Evolutionary conservation across 2,113 vertebrate species (phyloP).

Genomic region (Corythornis cristatus): DNA sequence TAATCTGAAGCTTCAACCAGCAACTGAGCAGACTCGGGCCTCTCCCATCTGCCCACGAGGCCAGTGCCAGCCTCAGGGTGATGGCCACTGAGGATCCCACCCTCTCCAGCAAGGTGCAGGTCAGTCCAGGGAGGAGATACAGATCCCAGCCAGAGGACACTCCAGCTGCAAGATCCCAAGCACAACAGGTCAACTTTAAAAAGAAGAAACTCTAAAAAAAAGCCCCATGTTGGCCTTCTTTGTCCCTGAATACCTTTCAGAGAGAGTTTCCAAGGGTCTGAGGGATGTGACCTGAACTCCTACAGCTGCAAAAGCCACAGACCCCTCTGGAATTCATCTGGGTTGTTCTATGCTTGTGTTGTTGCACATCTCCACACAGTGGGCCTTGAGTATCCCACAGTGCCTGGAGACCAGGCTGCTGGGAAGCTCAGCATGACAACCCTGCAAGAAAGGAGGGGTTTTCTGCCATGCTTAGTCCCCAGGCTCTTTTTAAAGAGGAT

Average conservation of each 20-base stretch:
- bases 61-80: rapidly evolving
- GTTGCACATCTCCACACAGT: not conserved
- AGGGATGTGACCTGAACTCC: not conserved
- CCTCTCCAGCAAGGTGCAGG: not conserved
- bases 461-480: not conserved
- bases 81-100: not conserved
- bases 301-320: not conserved
- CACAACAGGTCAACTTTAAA: not conserved
- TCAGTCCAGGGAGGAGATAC: rapidly evolving
- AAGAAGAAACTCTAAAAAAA: not conserved
- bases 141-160: not conserved
- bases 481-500: not conserved
- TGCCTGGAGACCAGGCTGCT: not conserved
- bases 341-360: not conserved
- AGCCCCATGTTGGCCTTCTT: not conserved
- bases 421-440: not conserved
- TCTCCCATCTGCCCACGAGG: not conserved
- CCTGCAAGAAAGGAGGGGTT: not conserved
- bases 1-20: not conserved
- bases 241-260: not conserved
- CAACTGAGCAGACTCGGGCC: not conserved
- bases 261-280: not conserved
- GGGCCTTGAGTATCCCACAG: not conserved
- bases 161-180: not conserved
- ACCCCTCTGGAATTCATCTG: not conserved